A percentile compares a stretch with the other conserved stretches of the same genome.
Conservation (phyloP, 2,797 vertebrate genomes). For the Mico argentatus region DNA sequence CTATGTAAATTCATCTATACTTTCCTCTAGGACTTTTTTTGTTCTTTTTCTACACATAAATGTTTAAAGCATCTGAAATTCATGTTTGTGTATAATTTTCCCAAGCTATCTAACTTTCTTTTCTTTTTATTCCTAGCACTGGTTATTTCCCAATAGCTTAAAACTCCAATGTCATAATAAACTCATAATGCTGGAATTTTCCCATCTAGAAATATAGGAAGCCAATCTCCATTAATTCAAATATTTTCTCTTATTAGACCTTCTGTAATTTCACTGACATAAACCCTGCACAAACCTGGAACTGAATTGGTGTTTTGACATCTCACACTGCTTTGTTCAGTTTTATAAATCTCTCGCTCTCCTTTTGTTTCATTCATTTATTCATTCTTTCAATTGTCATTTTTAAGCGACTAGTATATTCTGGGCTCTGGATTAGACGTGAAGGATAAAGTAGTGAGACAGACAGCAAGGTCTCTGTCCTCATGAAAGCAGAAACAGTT, state of each 20-base stretch:
- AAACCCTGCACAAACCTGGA: background rate
- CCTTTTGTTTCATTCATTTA: background rate
- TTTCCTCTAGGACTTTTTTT: slow-evolving; percentile 48
- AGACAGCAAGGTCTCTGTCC: background rate
- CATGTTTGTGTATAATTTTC: background rate
- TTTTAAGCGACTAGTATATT: background rate
- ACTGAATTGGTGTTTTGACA: background rate
- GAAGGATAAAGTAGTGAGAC: background rate
- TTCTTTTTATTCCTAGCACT: background rate
- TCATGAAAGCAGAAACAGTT: background rate
- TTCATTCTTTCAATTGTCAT: background rate
- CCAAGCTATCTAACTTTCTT: background rate
- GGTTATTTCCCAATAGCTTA: background rate
- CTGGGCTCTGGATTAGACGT: background rate
- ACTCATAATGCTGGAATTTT: background rate
- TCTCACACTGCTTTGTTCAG: background rate
- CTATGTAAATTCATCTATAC: background rate
- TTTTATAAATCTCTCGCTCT: background rate
- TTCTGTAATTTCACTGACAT: background rate
- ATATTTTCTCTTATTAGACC: background rate
- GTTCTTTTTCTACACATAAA: background rate
- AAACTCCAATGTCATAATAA: background rate
- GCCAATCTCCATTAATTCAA: background rate
- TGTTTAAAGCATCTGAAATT: background rate
- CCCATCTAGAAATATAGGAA: background rate